phyloP scores from a whole-genome alignment of 2,888 invertebrate species.

The Drosophila hamatofila region DNA sequence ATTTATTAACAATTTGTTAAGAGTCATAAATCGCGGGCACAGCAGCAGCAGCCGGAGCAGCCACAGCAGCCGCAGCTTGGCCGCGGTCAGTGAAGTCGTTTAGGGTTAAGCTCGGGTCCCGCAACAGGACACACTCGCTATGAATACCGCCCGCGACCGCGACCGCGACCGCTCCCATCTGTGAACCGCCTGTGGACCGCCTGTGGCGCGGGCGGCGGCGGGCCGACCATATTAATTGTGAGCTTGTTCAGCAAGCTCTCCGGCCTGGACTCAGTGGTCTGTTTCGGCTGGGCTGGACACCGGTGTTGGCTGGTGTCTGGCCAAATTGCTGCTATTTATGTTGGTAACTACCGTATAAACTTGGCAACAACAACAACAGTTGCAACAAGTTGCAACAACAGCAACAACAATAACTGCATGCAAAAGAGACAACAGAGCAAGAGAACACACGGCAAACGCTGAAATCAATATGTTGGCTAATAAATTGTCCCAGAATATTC shows the following conservation, averaged over 20 bases:
- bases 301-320: constrained; percentile 71
- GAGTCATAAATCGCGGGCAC: constrained; percentile 72
- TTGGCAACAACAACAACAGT: constrained; percentile 69
- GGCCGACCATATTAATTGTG: constrained; percentile 78
- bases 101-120: constrained; percentile 30
- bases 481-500: constrained; percentile 85
- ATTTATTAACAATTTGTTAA: constrained; percentile 79
- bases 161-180: constrained; percentile 64
- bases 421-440: constrained; percentile 48
- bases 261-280: constrained; percentile 28
- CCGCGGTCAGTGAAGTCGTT: constrained; percentile 30
- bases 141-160: constrained; percentile 58
- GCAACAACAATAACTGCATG: constrained; percentile 56
- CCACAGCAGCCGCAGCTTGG: constrained; percentile 36
- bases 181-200: constrained; percentile 56
- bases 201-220: constrained; percentile 72
- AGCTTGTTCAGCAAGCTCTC: constrained; percentile 73
- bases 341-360: constrained; percentile 85
- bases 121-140: constrained; percentile 35
- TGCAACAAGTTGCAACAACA: constrained; percentile 39
- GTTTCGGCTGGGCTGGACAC: constrained; percentile 19
- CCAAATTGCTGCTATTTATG: constrained; percentile 85
- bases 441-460: constrained; percentile 80
- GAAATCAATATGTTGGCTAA: constrained; percentile 85
- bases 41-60: constrained; percentile 44